Evolutionary conservation across 2,888 invertebrate species (phyloP), one percentile per base, ranked within the genome.

Genomic region (Lithophane leautieri): DNA sequence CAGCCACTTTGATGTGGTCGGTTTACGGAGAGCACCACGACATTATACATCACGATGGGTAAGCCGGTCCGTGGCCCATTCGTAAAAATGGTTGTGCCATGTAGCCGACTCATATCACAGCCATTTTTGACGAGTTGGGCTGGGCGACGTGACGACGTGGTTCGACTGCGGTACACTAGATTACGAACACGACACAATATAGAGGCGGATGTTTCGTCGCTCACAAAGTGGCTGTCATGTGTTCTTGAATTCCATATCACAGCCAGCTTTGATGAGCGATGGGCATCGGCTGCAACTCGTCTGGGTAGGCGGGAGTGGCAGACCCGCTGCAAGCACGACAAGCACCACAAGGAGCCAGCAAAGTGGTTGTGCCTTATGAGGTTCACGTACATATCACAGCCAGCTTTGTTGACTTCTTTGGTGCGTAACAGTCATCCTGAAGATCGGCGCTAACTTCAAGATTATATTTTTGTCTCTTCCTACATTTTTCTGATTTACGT

Each of bases 241-340:
- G 94, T 94, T 91, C 42, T 22, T 93, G 90, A 89, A 93, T 92
- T 90, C 91, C 98, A 98, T 98, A 99, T 99, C 98, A 98, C 99
- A 99, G 99, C 98, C 98, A 99, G 99, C 99, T 99, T 99, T 99
- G 98, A 98, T 98, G 98, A 99, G 98, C 98, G 98, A 80, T 80
- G 89, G 85, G 90, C 75, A 82, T 87, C 77, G 71, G 70, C 69
- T 22, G 70, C 66, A 75, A 54, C 70, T 22, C 40, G 62, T 61
- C 47, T 28, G 62, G 19, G 54, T 28, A 11, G 11, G 25, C 42
- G 25, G 56, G 25, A 14, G 66, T 54, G 9, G 34, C n/a, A 6
- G 22, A 9, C n/a, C n/a, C 9, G 11, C 76, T 56, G 54, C 76
- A 50, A 66, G 66, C 69, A 9, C 19, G 54, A 50, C 34, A n/a